Evolutionary conservation across 2,113 vertebrate species (phyloP), one percentile per base, ranked within the genome.

Genomic region (Gobiocypris rarus): DNA sequence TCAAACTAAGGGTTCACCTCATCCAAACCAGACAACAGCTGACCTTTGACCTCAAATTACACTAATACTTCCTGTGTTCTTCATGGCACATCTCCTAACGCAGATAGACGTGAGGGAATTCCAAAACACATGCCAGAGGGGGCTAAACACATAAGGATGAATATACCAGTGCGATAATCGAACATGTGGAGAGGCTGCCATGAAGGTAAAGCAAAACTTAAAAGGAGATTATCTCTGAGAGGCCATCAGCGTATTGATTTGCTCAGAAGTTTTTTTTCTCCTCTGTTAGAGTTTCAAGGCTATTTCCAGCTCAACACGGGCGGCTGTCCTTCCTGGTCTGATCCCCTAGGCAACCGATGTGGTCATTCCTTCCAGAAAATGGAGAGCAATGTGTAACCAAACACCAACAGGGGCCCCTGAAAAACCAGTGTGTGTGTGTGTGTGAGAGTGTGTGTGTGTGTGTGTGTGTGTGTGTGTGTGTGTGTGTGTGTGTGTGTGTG

Each of bases 341-440:
- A 88, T 89, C 85, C 89, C 89, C 89, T 75, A 84, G 84, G 86
- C 88, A 89, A 88, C 87, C 83, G 56, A 85, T 90, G 89, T 80
- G 89, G 88, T 90, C 88, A 90, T 89, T 90, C 85, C 89, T 90
- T 89, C 88, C 88, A 89, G 89, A 89, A 90, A 89, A 87, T 86
- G 83, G 89, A 89, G 86, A 88, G 84, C 87, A 61, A 75, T 73
- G 77, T 87, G 89, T 88, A 90, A 90, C 89, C 86, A 82, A 86
- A 90, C 81, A 90, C 88, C 86, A 81, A 52, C 63, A 76, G 79
- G 75, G 86, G 87, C 87, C 87, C 81, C 89, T 67, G 82, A 88
- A 85, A 83, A 86, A 82, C 58, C 69, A 31, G 52, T 70, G 75
- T 15, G 61, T 65, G 63, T 75, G 41, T 50, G 70, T 34, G 50